Conservation (phyloP, 2,797 vertebrate genomes). For the Chelidonichthys spinosus region DNA sequence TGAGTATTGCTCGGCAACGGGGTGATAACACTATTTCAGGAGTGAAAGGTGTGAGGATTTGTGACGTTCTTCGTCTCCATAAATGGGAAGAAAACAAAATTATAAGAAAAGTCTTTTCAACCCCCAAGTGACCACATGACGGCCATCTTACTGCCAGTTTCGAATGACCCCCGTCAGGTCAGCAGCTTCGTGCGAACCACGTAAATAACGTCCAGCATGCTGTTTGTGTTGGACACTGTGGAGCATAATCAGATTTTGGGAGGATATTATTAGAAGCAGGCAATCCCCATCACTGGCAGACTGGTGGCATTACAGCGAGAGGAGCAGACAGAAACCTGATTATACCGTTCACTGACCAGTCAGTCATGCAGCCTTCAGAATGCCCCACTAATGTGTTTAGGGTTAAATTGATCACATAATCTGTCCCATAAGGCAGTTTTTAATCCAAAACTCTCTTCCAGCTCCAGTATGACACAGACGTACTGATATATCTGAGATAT, state of each 20-base stretch:
- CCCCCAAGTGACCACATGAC: not conserved
- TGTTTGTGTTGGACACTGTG: slow-evolving; percentile 31
- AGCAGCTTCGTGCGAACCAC: not conserved
- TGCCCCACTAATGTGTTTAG: slow-evolving; percentile 7
- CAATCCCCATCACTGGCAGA: slow-evolving; percentile 46
- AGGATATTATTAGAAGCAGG: slow-evolving; percentile 46
- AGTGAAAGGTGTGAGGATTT: slow-evolving; percentile 49
- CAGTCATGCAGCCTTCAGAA: slow-evolving; percentile 6
- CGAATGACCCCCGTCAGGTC: not conserved
- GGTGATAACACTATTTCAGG: slow-evolving; percentile 75
- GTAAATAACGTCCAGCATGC: not conserved
- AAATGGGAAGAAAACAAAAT: no score
- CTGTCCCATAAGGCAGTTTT: slow-evolving; percentile 33
- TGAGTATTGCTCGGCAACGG: slow-evolving; percentile 74
- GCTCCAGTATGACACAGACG: slow-evolving; percentile 8
- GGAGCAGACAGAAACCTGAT: not conserved
- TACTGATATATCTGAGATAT: not conserved
- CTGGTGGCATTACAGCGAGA: not conserved
- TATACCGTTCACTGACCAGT: no score
- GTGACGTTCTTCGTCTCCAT: slow-evolving; percentile 57
- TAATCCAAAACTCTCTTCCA: slow-evolving; percentile 32
- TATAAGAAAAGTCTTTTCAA: not conserved
- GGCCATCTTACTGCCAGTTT: not conserved
- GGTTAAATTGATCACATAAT: slow-evolving; percentile 35
- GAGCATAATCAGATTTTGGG: not conserved